Evolutionary conservation across 2,113 vertebrate species (phyloP).

Genomic region (Pseudonaja textilis): DNA sequence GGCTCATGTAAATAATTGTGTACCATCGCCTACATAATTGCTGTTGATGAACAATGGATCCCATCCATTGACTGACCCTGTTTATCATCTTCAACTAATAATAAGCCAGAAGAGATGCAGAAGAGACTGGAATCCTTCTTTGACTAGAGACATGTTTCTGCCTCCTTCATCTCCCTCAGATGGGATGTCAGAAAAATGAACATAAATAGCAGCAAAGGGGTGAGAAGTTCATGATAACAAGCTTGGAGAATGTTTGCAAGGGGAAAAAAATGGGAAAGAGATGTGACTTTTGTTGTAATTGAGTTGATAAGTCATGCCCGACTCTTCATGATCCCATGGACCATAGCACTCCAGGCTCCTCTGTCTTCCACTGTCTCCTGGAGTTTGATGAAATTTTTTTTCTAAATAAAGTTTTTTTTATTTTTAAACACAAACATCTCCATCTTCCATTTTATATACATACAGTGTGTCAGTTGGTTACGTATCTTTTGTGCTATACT

Average conservation of each 20-base stretch:
- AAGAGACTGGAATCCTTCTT: neutral
- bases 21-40: neutral
- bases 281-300: neutral
- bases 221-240: neutral
- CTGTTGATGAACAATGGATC: neutral
- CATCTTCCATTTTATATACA: no score
- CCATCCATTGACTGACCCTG: neutral
- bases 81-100: neutral
- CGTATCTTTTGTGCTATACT: no score
- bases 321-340: neutral
- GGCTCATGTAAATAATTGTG: conserved; percentile 55
- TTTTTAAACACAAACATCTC: no score
- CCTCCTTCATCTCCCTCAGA: neutral
- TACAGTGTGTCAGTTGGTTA: no score
- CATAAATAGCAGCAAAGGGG: neutral
- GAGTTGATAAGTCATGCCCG: neutral
- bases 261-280: neutral
- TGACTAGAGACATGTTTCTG: neutral
- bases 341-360: neutral
- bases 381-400: no score
- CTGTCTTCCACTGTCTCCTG: neutral
- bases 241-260: neutral
- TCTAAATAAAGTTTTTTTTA: no score
- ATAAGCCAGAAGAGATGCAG: neutral
- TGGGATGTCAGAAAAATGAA: neutral